Evolutionary conservation across 2,113 vertebrate genomes (phyloP), one percentile per base, ranked within the genome.

Genomic region (Sinocyclocheilus anophthalmus): DNA sequence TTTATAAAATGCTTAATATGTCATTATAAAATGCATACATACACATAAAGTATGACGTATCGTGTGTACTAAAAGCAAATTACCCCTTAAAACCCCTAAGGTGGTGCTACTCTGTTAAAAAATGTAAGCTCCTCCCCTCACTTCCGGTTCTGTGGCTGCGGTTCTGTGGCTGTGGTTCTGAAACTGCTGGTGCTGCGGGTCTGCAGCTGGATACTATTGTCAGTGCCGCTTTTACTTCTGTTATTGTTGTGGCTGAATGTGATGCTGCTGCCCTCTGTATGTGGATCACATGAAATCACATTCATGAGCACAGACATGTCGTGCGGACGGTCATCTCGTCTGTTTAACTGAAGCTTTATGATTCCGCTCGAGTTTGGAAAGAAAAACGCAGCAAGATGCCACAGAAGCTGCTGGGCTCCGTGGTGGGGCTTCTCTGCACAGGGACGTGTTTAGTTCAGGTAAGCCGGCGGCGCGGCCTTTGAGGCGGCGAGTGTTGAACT

Each of bases 401-500:
- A 11, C 94, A 93, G 91, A 95, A 93, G 94, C 90, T 92, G 84
- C 91, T 95, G 94, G 93, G 93, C 93, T 93, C 93, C 91, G 87
- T 95, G 92, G 92, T 94, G 91, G 94, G 91, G 88, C 91, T 95
- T 81, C 94, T 96, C 85, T 95, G 90, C 90, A 92, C 94, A 72
- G 93, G 93, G 93, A 89, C 93, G 45, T 93, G 92, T 92, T 88
- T 95, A 88, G 94, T 92, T 90, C 93, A 96, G 95, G 95, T 96
- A 94, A 95, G 94, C 88, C 88, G 63, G 42, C 59, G 73, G 57
- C 83, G 30, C 70, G n/a, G 84, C 76, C 86, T 83, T 50, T 77
- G 7, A 20, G 0, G 50, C 18, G 77, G 85, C 86, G 87, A 1
- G 33, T 7, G 22, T 55, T 2, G 8, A 94, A 87, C 85, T 13